Evolutionary conservation across 2,113 vertebrate species (phyloP).

Genomic region (Myocastor coypus): DNA sequence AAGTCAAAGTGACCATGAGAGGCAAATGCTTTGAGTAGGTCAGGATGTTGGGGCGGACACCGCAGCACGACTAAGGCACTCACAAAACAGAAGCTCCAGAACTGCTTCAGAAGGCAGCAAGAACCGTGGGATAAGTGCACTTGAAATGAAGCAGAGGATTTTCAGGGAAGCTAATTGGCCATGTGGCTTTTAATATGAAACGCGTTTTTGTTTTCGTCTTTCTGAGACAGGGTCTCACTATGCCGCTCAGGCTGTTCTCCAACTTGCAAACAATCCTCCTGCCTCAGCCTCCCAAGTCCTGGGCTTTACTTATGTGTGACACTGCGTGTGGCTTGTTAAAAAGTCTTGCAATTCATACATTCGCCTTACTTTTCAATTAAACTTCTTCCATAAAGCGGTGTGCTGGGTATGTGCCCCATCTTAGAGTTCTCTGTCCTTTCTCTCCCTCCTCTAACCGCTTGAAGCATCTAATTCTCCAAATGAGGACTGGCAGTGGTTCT

Average conservation of each 20-base stretch:
- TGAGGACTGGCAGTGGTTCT: background rate
- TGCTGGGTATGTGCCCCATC: too few species aligned
- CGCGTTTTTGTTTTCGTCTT: too few species aligned
- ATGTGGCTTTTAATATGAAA: background rate
- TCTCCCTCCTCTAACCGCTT: rapidly evolving
- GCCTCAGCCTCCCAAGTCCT: too few species aligned
- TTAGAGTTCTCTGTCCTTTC: background rate
- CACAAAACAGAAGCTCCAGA: background rate
- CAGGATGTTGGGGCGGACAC: background rate
- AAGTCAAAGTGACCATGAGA: background rate
- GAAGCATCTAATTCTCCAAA: background rate
- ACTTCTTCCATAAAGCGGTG: background rate
- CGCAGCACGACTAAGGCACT: background rate
- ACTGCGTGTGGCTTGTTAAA: background rate
- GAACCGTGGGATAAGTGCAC: background rate
- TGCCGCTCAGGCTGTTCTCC: too few species aligned
- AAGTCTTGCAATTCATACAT: background rate
- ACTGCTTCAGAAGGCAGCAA: background rate
- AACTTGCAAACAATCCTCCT: too few species aligned
- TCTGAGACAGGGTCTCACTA: too few species aligned
- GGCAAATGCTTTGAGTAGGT: background rate
- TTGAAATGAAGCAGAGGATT: background rate
- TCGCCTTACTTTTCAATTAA: background rate
- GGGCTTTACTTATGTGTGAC: too few species aligned
- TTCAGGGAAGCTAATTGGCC: background rate